These are phyloP conservation scores for Polypterus bichir DNA, from an alignment of 2,113 vertebrate genomes.

Conservation along the genomic window DNA sequence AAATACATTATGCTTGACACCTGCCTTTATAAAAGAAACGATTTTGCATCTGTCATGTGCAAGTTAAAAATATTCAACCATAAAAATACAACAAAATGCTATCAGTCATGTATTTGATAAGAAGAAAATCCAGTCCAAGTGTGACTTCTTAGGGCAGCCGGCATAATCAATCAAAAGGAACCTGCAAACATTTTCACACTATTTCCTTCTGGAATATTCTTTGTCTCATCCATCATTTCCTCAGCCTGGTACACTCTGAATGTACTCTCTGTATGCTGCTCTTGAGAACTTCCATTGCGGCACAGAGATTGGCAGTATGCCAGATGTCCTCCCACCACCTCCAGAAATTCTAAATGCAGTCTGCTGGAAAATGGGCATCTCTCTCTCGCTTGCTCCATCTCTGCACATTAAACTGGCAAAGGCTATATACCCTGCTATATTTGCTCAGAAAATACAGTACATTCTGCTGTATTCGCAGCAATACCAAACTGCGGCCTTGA, in stretches of 20 bases:
- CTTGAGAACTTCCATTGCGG: slow-evolving; percentile 2
- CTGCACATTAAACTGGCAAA: slow-evolving; percentile 21
- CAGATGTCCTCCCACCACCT: slow-evolving; percentile 8
- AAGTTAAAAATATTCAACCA: neutral
- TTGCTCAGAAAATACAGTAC: neutral
- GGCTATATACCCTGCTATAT: slow-evolving; percentile 16
- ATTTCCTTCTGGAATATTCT: slow-evolving; percentile 12
- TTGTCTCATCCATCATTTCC: neutral
- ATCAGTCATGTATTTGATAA: slow-evolving; percentile 22
- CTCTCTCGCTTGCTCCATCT: slow-evolving; percentile 13
- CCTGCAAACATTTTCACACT: slow-evolving; percentile 6
- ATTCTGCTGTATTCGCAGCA: slow-evolving; percentile 20
- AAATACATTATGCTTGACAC: no score
- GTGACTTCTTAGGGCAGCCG: slow-evolving; percentile 16
- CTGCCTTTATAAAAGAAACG: no score
- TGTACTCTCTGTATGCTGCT: slow-evolving; percentile 4
- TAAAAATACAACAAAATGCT: neutral
- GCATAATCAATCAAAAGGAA: slow-evolving; percentile 17
- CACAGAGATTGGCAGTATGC: slow-evolving; percentile 3
- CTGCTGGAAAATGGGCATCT: slow-evolving; percentile 20
- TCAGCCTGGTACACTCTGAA: neutral
- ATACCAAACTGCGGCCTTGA: slow-evolving; percentile 17
- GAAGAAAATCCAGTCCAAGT: slow-evolving; percentile 12
- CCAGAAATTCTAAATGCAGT: slow-evolving; percentile 13
- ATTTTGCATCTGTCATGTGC: no score